These are phyloP conservation scores for Aphelocoma californica DNA, from an alignment of 2,797 vertebrate genomes.

Conservation along the genomic window DNA sequence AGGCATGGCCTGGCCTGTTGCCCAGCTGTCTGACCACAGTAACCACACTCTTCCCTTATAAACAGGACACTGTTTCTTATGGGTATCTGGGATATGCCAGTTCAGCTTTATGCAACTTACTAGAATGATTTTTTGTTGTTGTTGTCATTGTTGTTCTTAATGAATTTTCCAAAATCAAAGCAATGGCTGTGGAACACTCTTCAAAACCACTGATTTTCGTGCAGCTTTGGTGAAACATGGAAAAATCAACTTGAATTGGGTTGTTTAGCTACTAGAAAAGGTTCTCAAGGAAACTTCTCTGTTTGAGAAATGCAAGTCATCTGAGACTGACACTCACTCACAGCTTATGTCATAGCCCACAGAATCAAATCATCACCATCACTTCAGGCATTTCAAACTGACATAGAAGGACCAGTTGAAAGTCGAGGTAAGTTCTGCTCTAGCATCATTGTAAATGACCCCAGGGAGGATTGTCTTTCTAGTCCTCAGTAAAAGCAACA, in stretches of 20 bases:
- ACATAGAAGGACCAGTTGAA: background rate
- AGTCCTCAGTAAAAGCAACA: background rate
- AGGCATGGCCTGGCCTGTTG: constrained; percentile 41
- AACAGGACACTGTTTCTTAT: constrained; percentile 42
- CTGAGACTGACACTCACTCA: background rate
- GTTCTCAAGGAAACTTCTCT: background rate
- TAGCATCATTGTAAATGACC: background rate
- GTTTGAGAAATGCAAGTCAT: background rate
- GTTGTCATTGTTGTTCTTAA: background rate
- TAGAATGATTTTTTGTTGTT: background rate
- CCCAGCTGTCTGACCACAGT: constrained; percentile 35
- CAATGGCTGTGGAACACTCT: background rate
- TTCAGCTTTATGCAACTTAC: constrained; percentile 11
- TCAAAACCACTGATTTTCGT: background rate
- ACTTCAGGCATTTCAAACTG: background rate
- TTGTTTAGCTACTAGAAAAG: background rate
- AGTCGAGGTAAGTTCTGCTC: background rate
- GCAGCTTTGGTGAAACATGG: background rate
- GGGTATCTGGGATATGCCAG: constrained; percentile 25
- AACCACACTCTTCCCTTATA: constrained; percentile 38
- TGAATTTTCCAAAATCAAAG: constrained; percentile 14
- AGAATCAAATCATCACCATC: background rate
- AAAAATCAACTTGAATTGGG: background rate
- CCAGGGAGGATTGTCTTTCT: background rate
- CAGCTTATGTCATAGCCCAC: background rate